Evolutionary conservation across 2,797 vertebrate genomes (phyloP), one percentile per base, ranked within the genome.

Genomic region (Acanthornis magna): DNA sequence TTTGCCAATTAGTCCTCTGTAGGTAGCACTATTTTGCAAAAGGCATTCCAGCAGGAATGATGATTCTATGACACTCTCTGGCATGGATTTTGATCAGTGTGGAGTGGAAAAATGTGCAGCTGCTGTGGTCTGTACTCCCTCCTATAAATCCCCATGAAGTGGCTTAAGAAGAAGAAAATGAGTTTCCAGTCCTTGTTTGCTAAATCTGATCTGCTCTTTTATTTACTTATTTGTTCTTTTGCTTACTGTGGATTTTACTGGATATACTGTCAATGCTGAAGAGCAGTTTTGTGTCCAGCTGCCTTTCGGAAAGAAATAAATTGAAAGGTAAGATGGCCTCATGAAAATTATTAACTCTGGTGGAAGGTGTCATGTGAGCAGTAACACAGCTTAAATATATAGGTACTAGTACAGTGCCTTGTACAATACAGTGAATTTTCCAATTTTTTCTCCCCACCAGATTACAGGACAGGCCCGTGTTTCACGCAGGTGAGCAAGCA

Each of bases 401-500:
- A 48, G 16, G 30, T 58, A 6, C 15, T 58, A 8, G 13, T 26
- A 12, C 3, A 5, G 21, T 32, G 11, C 53, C 25, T 63, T 42
- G 14, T 54, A 3, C 47, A 77, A 65, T 12, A 14, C 21, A 79
- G 32, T 16, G 16, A 47, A 47, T 7, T 76, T 74, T 88, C 29
- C 43, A 77, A 77, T 68, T 89, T 92, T 73, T 91, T 45, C 4
- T 2, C 12, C 21, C 17, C 17, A 11, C 32, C 94, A 98, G 98
- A 98, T 96, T 98, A 98, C 93, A 95, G 98, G 84, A 98, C 98
- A 29, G 98, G 98, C 32, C 98, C 98, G 1, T 98, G 98, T 85
- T 98, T 98, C 94, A 97, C 95, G 2, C 98, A 98, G 71, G 95
- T 98, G 81, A 97, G 27, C 81, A 97, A 98, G 57, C 97, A 98